Evolutionary conservation across 2,113 vertebrate genomes (phyloP).

Genomic region (Lichenostomus cassidix): DNA sequence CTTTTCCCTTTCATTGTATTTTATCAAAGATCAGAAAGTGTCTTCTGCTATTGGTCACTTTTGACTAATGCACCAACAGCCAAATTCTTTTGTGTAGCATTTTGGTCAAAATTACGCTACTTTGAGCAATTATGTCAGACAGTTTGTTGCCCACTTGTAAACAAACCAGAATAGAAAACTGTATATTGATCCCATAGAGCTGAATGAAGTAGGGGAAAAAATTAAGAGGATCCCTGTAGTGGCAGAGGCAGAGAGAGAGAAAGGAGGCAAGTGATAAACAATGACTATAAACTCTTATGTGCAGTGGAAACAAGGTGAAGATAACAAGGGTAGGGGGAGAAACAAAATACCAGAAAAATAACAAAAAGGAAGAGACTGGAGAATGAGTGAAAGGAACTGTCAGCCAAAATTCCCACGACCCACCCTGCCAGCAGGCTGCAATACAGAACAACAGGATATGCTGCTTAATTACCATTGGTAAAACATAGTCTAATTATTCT

Average conservation of each 20-base stretch:
- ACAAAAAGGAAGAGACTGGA: background rate
- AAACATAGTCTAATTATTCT: background rate
- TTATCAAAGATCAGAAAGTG: background rate
- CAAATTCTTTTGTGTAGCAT: background rate
- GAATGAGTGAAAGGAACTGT: background rate
- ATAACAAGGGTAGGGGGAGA: background rate
- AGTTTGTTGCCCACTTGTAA: background rate
- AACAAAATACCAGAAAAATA: background rate
- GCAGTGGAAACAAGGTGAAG: background rate
- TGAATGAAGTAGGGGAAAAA: background rate
- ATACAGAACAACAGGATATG: background rate
- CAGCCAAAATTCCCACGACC: background rate
- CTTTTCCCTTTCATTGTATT: background rate
- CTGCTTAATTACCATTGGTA: background rate
- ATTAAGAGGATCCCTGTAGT: background rate
- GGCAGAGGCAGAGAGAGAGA: background rate
- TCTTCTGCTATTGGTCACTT: background rate
- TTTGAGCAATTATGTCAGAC: background rate
- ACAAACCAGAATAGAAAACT: background rate
- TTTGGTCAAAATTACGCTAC: background rate
- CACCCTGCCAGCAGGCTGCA: background rate
- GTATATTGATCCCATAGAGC: background rate
- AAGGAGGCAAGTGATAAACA: background rate
- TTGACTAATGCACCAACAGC: background rate
- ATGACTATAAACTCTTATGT: background rate